Evolutionary conservation across 2,888 invertebrate genomes (phyloP), one percentile per base, ranked within the genome.

Genomic region (Drosophila multiciliata): DNA sequence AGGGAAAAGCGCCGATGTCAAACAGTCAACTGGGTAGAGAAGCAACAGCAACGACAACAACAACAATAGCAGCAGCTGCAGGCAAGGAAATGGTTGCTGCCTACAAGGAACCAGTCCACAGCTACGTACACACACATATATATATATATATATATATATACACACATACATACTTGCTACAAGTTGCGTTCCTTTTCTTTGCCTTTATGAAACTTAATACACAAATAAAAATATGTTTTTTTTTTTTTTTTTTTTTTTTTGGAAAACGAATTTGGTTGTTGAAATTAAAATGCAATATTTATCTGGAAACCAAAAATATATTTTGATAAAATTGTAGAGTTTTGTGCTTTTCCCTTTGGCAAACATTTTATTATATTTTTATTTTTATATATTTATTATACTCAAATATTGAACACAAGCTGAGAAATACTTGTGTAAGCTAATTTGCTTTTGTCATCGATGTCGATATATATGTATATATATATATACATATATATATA

Each of bases 11-110:
- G 66, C 54, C 64, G 70, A 66, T 75, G 57, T 77, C 72, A 74
- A 83, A 86, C 61, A 71, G 75, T 57, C 68, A 75, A 75, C 80
- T 71, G 70, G 62, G 64, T 61, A 60, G 29, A 57, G 26, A 11
- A 50, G 58, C 62, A 69, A 29, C 50, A 58, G 11, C 52, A 60
- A 4, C 63, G 45, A 36, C 73, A 61, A 9, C 52, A 35, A 35
- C 64, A 45, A 26, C 54, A 36, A 8, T 45, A 15, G 15, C 45
- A 45, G 59, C 59, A 15, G 54, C 64, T 57, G 48, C 52, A 62
- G 29, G 11, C 40, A 26, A 52, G 49, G 40, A 50, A 72, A 50
- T 53, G 63, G 63, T 58, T 58, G 29, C 20, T 45, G 52, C 55
- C 66, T 55, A 61, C 35, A 62, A 52, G 52, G 35, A 38, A 23